Evolutionary conservation across 2,797 vertebrate species (phyloP), one percentile per base, ranked within the genome.

Genomic region (Somateria mollissima): DNA sequence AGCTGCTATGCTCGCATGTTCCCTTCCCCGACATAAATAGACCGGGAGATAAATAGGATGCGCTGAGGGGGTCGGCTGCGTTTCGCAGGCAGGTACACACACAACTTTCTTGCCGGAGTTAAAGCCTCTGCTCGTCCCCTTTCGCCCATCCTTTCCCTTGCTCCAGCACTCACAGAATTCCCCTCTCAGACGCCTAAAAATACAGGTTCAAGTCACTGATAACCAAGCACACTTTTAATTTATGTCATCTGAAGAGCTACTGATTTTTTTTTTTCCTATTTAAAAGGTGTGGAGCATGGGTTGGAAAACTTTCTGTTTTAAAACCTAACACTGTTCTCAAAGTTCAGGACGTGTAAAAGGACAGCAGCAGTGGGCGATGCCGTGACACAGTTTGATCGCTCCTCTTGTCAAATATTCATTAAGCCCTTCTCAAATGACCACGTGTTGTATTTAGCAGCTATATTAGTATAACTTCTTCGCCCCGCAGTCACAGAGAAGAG

Each of bases 1-100:
- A 97, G 97, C 96, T 97, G 96, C 97, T 96, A 67, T 72, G 92
- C 93, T 97, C 94, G 39, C 96, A 96, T 95, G 97, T 95, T 97
- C 95, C 90, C 91, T 96, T 96, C 87, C 90, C 92, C 95, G 97
- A 97, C 95, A 97, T 96, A 97, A 96, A 97, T 96, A 96, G 95
- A 96, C 95, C 66, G 67, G 89, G 86, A 96, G 95, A 97, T 97
- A 96, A 97, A 97, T 90, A 96, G 89, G 91, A 93, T 96, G 65
- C 89, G 92, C 92, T 32, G 78, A 70, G 87, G 83, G 64, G 66
- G 84, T 95, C 70, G 94, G 66, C 89, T 91, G 87, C 90, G 81
- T 81, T 72, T 80, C 15, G 10, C 41, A 87, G 92, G 75, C 94
- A 96, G 94, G 95, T 96, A 96, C 87, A 74, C 73, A 96, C 87